These are phyloP conservation scores for Dipodomys ordii DNA, from an alignment of 2,113 vertebrate species.

Conservation along the genomic window DNA sequence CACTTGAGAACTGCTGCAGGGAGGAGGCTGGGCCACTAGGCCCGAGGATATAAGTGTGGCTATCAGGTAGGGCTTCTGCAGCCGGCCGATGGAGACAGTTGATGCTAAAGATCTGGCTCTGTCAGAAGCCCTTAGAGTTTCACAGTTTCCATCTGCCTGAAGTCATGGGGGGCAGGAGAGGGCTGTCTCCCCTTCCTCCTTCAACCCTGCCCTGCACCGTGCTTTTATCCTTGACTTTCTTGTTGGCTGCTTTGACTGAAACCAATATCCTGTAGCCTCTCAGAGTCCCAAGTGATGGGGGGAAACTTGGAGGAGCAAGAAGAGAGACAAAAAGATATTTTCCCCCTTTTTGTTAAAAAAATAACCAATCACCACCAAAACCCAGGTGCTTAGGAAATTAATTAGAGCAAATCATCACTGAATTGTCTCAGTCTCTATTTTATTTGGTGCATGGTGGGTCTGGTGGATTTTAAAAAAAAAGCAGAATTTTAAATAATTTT, in stretches of 20 bases:
- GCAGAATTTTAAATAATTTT: conserved; percentile 82
- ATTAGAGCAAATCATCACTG: conserved; percentile 86
- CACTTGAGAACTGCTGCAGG: neutral
- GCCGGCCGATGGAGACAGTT: neutral
- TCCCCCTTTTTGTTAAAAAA: too few relatives aligned
- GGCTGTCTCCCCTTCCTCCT: too few relatives aligned
- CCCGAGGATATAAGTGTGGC: too few relatives aligned
- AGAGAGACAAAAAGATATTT: conserved; percentile 33
- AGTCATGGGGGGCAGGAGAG: neutral
- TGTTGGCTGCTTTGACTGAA: neutral
- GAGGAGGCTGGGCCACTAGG: neutral
- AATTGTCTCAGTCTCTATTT: conserved; percentile 72
- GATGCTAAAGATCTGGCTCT: neutral
- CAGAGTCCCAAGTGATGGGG: neutral
- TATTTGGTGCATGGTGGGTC: conserved; percentile 68
- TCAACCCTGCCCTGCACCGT: neutral
- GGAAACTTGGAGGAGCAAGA: neutral
- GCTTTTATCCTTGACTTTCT: neutral
- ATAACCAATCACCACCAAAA: neutral
- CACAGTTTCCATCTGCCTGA: neutral
- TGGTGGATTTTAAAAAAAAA: conserved; percentile 65
- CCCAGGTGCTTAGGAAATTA: conserved; percentile 84
- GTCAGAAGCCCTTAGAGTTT: neutral
- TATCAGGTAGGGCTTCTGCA: neutral
- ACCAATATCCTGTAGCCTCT: neutral